Conservation (phyloP, 2,113 vertebrate species). For the Caranx melampygus region DNA sequence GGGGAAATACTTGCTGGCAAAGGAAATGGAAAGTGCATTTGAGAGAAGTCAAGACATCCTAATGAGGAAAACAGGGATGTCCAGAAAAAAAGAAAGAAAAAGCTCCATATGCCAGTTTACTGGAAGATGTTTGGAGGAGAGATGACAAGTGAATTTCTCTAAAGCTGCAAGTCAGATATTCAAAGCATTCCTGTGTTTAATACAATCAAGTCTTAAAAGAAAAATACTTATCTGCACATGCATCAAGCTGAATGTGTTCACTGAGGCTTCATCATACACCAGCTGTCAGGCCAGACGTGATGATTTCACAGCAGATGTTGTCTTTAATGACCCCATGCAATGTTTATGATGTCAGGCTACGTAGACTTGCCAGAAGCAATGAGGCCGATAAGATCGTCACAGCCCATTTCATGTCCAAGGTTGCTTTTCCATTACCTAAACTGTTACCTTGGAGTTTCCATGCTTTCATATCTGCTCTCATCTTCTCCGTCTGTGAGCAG, state of each 20-base stretch:
- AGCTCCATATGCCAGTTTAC: slow-evolving; percentile 27
- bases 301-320: slow-evolving; percentile 46
- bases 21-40: slow-evolving; percentile 46
- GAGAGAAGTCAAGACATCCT: slow-evolving; percentile 39
- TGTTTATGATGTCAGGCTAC: slow-evolving; percentile 53
- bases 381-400: slow-evolving; percentile 48
- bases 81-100: neutral
- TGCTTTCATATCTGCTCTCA: slow-evolving; percentile 33
- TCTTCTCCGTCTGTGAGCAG: slow-evolving; percentile 22
- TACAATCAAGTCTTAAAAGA: neutral
- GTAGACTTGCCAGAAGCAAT: slow-evolving; percentile 40
- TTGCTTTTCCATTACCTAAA: slow-evolving; percentile 68
- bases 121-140: slow-evolving; percentile 4
- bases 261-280: slow-evolving; percentile 46
- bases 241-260: slow-evolving; percentile 23
- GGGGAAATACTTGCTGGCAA: slow-evolving; percentile 43
- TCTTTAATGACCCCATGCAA: slow-evolving; percentile 25
- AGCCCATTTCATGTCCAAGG: slow-evolving; percentile 33
- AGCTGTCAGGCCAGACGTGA: slow-evolving; percentile 43
- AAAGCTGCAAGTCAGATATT: slow-evolving; percentile 13
- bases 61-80: slow-evolving; percentile 63
- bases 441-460: slow-evolving; percentile 41
- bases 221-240: slow-evolving; percentile 1
- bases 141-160: neutral
- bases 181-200: neutral